phyloP scores from a whole-genome alignment of 2,113 vertebrate genomes.

The Poicephalus gulielmi region DNA sequence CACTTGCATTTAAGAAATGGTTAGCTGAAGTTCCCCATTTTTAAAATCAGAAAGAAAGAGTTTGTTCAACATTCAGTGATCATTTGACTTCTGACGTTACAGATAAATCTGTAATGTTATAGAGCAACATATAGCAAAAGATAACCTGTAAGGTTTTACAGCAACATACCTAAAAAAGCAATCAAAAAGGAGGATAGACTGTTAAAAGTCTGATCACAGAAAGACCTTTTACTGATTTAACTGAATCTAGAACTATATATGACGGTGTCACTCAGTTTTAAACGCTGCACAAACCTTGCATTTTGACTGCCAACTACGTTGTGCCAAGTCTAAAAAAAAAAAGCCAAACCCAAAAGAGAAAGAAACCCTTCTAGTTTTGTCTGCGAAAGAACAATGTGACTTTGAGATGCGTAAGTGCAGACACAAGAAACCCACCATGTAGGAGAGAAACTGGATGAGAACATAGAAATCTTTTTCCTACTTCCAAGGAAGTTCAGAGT shows the following conservation, averaged over 20 bases:
- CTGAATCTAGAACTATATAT: background rate
- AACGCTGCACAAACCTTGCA: background rate
- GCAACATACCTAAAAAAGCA: background rate
- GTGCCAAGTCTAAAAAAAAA: background rate
- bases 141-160: background rate
- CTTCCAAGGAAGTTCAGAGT: background rate
- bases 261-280: background rate
- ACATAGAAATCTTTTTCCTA: background rate
- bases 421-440: background rate
- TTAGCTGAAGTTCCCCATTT: background rate
- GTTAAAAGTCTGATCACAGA: background rate
- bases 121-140: background rate
- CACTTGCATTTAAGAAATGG: background rate
- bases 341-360: background rate
- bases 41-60: background rate
- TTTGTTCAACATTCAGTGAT: background rate
- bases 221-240: background rate
- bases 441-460: background rate
- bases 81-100: background rate
- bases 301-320: background rate
- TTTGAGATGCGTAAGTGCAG: fast-evolving
- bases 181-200: background rate
- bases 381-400: background rate
- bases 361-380: background rate
- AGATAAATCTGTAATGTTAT: background rate